Evolutionary conservation across 2,888 invertebrate species (phyloP), one percentile per base, ranked within the genome.

Genomic region (Notocelia uddmanniana): DNA sequence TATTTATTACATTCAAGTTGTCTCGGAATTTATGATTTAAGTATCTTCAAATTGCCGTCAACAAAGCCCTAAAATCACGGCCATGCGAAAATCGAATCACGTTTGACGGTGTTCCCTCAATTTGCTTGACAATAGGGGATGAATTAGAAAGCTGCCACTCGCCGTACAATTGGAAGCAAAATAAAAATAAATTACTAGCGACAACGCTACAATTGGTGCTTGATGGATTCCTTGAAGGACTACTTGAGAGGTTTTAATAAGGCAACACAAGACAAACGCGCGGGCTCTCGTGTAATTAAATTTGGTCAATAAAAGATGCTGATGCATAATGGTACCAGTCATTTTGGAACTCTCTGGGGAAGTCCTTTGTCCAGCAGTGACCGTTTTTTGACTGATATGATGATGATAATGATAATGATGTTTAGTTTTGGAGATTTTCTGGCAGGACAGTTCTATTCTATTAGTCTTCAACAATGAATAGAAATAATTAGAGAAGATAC

Each of bases 131-230:
- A 81, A 80, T 78, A 63, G 79, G 79, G 80, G 81, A 81, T 83
- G 80, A 83, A 77, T 76, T 80, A 74, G 74, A 76, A 80, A 78
- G 79, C 77, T 77, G 78, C 75, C 78, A 76, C 78, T 76, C 77
- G 68, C 18, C 37, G 37, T 79, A 82, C 83, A 83, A 83, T 82
- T 78, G 82, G 76, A 81, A 78, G 77, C 78, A 75, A 75, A 81
- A 82, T 80, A 82, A 81, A 83, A 85, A 84, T 84, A 82, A 82
- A 82, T 84, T 84, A 83, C 84, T 84, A 80, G 81, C 74, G 74
- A 69, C 73, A 73, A 76, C 76, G 77, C 73, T 69, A 80, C 77
- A 80, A 78, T 80, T 79, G 80, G 80, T 76, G 74, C 78, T 73
- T 75, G 74, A 73, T 59, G 66, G 50, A 62, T 50, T 34, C 19